These are phyloP conservation scores for Cryptocheilus praepositus DNA, from an alignment of 2,888 invertebrate species.

Conservation along the genomic window DNA sequence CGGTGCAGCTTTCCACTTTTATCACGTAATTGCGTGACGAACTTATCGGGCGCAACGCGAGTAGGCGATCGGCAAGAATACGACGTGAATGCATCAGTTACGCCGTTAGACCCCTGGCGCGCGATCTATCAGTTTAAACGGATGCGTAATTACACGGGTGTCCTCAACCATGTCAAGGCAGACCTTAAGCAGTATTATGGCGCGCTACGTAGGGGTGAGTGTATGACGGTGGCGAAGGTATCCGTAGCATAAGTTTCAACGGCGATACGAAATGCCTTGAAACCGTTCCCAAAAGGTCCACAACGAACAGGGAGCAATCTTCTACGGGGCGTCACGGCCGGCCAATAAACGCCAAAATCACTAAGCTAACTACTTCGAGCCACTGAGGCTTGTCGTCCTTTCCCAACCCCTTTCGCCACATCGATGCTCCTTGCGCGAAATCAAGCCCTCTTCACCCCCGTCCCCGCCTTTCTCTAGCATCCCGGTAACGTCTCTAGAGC, in stretches of 20 bases:
- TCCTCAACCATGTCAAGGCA: slow-evolving; percentile 21
- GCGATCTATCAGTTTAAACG: not conserved
- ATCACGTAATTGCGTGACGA: too few species aligned
- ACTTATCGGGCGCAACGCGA: too few species aligned
- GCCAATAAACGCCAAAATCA: slow-evolving; percentile 72
- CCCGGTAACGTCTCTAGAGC: slow-evolving; percentile 29
- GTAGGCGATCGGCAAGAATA: too few species aligned
- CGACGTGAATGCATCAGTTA: too few species aligned
- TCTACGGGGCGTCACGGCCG: slow-evolving; percentile 66
- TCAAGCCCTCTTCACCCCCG: slow-evolving; percentile 23
- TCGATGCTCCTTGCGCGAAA: slow-evolving; percentile 51
- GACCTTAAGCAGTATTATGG: slow-evolving; percentile 51
- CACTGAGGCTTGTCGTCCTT: slow-evolving; percentile 55
- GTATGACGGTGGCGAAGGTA: slow-evolving; percentile 40
- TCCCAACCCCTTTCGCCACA: slow-evolving; percentile 54
- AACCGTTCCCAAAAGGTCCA: slow-evolving; percentile 63
- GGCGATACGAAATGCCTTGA: slow-evolving; percentile 64
- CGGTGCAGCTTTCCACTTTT: too few species aligned
- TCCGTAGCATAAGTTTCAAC: slow-evolving; percentile 37
- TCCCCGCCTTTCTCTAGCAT: slow-evolving; percentile 14
- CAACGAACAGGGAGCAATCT: slow-evolving; percentile 69
- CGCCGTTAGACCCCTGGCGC: not conserved
- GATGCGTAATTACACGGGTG: slow-evolving; percentile 10
- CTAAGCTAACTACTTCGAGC: slow-evolving; percentile 69
- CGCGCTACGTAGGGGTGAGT: slow-evolving; percentile 39